Conservation (phyloP, 2,797 vertebrate genomes). For the Paramormyrops hopkinsi region DNA sequence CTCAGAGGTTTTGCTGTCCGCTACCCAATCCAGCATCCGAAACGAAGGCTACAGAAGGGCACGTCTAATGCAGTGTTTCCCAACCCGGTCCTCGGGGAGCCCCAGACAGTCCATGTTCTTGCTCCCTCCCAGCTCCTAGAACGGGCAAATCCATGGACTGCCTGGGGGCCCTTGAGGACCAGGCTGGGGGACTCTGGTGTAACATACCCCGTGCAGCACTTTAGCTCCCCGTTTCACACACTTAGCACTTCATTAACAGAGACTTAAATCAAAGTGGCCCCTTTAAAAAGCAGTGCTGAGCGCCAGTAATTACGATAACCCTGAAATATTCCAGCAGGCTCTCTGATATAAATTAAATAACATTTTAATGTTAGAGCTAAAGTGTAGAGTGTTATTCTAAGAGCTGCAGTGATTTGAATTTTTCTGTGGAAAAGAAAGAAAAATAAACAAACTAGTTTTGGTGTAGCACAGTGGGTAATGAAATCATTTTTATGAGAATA, state of each 20-base stretch:
- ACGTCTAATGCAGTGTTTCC: background rate
- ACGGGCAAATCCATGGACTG: background rate
- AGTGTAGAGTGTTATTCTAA: background rate
- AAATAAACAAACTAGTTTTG: background rate
- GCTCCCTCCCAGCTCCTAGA: background rate
- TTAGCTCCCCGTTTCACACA: background rate
- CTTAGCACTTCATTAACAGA: background rate
- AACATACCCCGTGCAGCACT: background rate
- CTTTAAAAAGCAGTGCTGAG: background rate
- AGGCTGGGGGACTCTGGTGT: background rate
- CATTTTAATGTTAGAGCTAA: conserved; percentile 1
- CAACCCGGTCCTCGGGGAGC: background rate
- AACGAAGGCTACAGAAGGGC: background rate
- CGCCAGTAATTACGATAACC: background rate
- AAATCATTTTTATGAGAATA: background rate
- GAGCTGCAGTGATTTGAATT: background rate
- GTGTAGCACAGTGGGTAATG: background rate
- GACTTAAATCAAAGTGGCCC: background rate
- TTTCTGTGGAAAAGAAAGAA: background rate
- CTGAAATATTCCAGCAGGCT: background rate
- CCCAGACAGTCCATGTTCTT: background rate
- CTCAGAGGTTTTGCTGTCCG: background rate
- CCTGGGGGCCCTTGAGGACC: background rate
- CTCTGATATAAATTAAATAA: background rate
- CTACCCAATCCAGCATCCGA: background rate